Percentiles rank a stretch among this genome's conserved stretches.
phyloP scores from a whole-genome alignment of 1,140 invertebrate genomes.

The Eumaeus atala region DNA sequence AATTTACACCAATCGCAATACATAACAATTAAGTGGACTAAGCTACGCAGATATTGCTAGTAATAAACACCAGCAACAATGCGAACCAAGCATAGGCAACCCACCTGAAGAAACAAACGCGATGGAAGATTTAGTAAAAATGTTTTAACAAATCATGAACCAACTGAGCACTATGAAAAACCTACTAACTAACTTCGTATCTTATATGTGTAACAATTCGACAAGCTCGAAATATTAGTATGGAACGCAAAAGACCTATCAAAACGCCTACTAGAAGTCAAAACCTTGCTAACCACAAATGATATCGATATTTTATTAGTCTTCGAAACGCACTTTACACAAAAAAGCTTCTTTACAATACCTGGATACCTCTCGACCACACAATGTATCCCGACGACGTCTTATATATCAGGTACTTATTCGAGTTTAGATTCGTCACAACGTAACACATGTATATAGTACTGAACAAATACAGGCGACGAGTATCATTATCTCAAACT shows the following conservation, averaged over 20 bases:
- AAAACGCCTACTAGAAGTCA: slow-evolving; percentile 12
- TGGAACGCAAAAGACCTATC: slow-evolving; percentile 15
- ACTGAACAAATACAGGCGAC: slow-evolving; percentile 8
- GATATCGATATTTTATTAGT: slow-evolving; percentile 12
- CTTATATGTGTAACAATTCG: slow-evolving; percentile 2
- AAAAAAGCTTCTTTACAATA: slow-evolving; percentile 5
- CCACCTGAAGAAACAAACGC: neutral
- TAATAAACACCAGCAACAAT: no score
- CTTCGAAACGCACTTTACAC: slow-evolving; percentile 16
- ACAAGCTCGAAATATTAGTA: neutral
- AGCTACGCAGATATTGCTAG: no score
- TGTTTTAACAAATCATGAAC: neutral
- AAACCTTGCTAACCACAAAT: slow-evolving; percentile 12
- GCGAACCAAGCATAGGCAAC: no score
- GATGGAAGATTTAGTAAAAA: neutral
- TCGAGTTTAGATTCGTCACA: neutral
- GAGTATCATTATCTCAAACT: neutral
- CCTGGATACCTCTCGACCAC: neutral
- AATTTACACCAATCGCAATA: no score
- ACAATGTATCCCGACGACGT: neutral
- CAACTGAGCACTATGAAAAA: slow-evolving; percentile 4
- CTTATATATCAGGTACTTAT: neutral
- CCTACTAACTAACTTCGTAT: slow-evolving; percentile 7
- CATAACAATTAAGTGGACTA: neutral
- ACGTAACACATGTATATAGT: neutral